These are phyloP conservation scores for Oncopodura yosiiana DNA, from an alignment of 1,140 invertebrate genomes.

Conservation along the genomic window DNA sequence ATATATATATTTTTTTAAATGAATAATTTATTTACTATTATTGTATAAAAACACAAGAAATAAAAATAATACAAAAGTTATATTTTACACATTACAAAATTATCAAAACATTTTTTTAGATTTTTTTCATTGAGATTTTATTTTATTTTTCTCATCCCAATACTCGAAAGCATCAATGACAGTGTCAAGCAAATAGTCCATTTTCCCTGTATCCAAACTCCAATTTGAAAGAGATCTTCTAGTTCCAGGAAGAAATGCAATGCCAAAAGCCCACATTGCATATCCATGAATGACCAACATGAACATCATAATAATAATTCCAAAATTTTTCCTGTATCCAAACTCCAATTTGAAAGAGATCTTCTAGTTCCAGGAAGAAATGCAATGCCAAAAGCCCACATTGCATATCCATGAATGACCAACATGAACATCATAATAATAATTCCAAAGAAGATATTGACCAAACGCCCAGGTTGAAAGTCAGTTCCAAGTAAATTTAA, in stretches of 20 bases:
- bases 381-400: constrained; percentile 32
- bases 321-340: too few relatives aligned
- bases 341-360: too few relatives aligned
- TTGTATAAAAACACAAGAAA: too few relatives aligned
- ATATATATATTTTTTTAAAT: too few relatives aligned
- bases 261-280: constrained; percentile 33
- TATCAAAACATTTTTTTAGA: background rate
- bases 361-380: constrained; percentile 32
- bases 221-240: constrained; percentile 18
- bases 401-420: constrained; percentile 7
- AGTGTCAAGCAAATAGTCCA: background rate
- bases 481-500: constrained; percentile 27
- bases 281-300: constrained; percentile 34
- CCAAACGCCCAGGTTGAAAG: constrained; percentile 33
- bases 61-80: too few relatives aligned
- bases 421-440: constrained; percentile 19
- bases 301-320: constrained; percentile 26
- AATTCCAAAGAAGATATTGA: constrained; percentile 34
- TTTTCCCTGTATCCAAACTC: constrained; percentile 13
- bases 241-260: constrained; percentile 32
- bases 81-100: too few relatives aligned
- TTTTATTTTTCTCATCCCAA: constrained; percentile 14
- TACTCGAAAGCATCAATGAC: constrained; percentile 26
- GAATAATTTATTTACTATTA: too few relatives aligned
- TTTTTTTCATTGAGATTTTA: background rate